Evolutionary conservation across 1,140 invertebrate genomes (phyloP).

Genomic region (Orius insidiosus): DNA sequence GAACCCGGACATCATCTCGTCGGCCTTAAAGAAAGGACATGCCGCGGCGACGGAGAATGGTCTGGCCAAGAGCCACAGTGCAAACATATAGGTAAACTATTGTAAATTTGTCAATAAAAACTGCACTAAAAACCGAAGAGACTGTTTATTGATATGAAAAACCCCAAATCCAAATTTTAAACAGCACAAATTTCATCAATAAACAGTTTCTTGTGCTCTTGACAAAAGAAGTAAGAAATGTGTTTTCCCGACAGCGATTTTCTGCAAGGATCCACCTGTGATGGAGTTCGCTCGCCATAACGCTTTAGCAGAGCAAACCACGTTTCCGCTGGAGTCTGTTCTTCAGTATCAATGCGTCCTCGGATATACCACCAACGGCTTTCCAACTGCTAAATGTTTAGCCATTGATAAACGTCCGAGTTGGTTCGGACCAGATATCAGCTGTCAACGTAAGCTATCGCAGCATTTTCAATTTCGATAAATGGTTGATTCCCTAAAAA

Average conservation of each 20-base stretch:
- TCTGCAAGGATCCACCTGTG: conserved; percentile 70
- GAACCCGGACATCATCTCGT: conserved; percentile 72
- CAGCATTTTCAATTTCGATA: no score
- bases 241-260: conserved; percentile 29
- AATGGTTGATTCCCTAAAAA: no score
- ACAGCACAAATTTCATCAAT: neutral
- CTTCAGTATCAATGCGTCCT: conserved; percentile 82
- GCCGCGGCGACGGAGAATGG: conserved; percentile 85
- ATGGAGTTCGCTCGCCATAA: conserved; percentile 79
- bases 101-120: conserved; percentile 21
- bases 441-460: conserved; percentile 68
- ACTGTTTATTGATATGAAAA: neutral
- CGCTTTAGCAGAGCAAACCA: conserved; percentile 57
- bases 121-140: neutral
- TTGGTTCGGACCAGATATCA: conserved; percentile 88
- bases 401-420: conserved; percentile 63
- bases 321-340: conserved; percentile 64
- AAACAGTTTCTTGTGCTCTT: neutral
- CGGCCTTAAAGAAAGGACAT: conserved; percentile 64
- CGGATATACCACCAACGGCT: conserved; percentile 72
- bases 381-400: conserved; percentile 74
- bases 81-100: conserved; percentile 56
- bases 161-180: neutral
- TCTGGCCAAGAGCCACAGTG: conserved; percentile 71
- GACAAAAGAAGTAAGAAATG: neutral